A percentile compares a stretch with the other conserved stretches of the same genome.
phyloP scores from a whole-genome alignment of 2,888 invertebrate species.

The Notocelia uddmanniana region DNA sequence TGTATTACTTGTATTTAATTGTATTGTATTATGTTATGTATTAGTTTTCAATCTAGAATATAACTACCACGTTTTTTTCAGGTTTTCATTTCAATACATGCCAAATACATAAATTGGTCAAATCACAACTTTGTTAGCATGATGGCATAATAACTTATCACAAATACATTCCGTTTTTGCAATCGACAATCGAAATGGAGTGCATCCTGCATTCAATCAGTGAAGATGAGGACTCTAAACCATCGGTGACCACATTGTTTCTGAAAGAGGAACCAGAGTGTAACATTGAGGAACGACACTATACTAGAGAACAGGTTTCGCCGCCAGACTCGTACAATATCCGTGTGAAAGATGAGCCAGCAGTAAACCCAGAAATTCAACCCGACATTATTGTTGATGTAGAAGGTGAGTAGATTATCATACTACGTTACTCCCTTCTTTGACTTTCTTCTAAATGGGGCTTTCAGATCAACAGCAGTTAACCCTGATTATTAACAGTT shows the following conservation, averaged over 20 bases:
- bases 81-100: too few relatives aligned
- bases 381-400: conserved; percentile 1
- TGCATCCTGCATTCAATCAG: neutral
- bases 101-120: too few relatives aligned
- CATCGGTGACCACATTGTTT: neutral
- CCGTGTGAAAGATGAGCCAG: conserved; percentile 3
- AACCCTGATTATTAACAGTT: neutral
- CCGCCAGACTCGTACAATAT: neutral
- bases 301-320: neutral
- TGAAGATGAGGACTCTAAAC: neutral
- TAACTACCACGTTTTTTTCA: too few relatives aligned
- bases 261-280: conserved; percentile 5
- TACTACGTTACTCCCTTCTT: neutral
- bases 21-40: too few relatives aligned
- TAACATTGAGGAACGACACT: neutral
- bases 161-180: neutral
- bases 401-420: conserved; percentile 15
- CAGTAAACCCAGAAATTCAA: neutral
- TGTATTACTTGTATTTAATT: too few relatives aligned
- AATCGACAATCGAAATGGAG: conserved; percentile 20
- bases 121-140: too few relatives aligned
- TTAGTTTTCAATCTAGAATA: too few relatives aligned
- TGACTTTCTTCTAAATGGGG: neutral
- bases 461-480: neutral
- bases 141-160: neutral